Percentiles rank a stretch among this genome's conserved stretches.
phyloP scores from a whole-genome alignment of 2,113 vertebrate genomes.

The Sphyrna mokarran region DNA sequence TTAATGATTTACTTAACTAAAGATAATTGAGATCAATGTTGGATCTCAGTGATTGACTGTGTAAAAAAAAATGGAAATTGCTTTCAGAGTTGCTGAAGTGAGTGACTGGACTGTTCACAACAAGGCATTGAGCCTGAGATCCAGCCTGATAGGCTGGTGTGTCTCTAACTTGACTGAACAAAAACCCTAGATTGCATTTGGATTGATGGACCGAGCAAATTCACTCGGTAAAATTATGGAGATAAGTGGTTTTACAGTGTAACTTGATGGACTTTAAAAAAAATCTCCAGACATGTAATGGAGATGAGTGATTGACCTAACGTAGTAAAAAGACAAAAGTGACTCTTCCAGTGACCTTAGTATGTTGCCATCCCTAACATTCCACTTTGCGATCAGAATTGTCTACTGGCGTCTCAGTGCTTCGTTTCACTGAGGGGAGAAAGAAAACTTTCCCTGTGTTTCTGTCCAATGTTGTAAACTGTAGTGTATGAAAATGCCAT shows the following conservation, averaged over 20 bases:
- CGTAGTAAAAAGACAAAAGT: not conserved
- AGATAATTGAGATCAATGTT: constrained; percentile 35
- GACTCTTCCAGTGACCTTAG: not conserved
- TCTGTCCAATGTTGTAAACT: not conserved
- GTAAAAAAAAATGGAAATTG: constrained; percentile 15
- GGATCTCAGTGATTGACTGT: not conserved
- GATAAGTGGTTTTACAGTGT: constrained; percentile 31
- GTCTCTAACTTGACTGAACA: not conserved
- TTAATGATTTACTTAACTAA: constrained; percentile 35
- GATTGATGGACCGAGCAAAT: constrained; percentile 29
- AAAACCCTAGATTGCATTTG: constrained; percentile 30
- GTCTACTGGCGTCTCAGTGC: not conserved
- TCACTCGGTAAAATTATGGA: constrained; percentile 21
- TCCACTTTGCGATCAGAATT: not conserved
- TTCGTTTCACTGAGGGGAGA: not conserved
- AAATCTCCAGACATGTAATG: not conserved
- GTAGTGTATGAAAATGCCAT: not conserved
- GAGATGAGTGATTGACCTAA: not conserved
- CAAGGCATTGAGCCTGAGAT: not conserved
- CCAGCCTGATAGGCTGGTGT: not conserved
- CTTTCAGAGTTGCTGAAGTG: constrained; percentile 15
- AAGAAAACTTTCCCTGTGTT: not conserved
- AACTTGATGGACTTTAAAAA: constrained; percentile 15
- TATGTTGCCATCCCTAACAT: not conserved
- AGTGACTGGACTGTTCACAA: not conserved